These are phyloP conservation scores for Misgurnus anguillicaudatus DNA, from an alignment of 2,113 vertebrate genomes.

Conservation along the genomic window DNA sequence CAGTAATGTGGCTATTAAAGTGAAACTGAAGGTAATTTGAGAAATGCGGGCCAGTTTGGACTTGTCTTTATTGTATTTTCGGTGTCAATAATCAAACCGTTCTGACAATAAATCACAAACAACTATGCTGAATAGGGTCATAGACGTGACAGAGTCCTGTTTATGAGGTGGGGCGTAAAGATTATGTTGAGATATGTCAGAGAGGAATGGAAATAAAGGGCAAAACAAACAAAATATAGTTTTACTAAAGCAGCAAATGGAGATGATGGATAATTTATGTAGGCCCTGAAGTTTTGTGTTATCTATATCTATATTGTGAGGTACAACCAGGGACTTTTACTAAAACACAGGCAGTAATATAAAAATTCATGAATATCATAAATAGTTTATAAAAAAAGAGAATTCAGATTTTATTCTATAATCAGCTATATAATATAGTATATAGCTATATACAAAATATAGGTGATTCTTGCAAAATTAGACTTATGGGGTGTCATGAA, in stretches of 20 bases:
- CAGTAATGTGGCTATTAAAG: conserved; percentile 19
- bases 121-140: neutral
- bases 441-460: no score
- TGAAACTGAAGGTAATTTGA: conserved; percentile 19
- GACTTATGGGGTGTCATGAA: no score
- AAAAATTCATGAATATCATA: neutral
- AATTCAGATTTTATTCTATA: neutral
- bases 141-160: neutral
- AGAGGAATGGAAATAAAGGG: no score
- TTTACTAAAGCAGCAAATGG: no score
- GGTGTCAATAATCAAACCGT: conserved; percentile 46
- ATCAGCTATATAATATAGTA: no score
- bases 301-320: no score
- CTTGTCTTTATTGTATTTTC: conserved; percentile 57
- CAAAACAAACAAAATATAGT: no score
- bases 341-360: neutral
- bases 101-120: conserved; percentile 35
- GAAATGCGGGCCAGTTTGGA: conserved; percentile 55
- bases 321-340: neutral
- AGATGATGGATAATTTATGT: neutral
- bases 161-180: neutral
- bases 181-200: no score
- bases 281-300: neutral
- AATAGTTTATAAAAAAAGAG: neutral
- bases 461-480: no score